phyloP scores from a whole-genome alignment of 2,797 vertebrate genomes.

The Mycteria americana region DNA sequence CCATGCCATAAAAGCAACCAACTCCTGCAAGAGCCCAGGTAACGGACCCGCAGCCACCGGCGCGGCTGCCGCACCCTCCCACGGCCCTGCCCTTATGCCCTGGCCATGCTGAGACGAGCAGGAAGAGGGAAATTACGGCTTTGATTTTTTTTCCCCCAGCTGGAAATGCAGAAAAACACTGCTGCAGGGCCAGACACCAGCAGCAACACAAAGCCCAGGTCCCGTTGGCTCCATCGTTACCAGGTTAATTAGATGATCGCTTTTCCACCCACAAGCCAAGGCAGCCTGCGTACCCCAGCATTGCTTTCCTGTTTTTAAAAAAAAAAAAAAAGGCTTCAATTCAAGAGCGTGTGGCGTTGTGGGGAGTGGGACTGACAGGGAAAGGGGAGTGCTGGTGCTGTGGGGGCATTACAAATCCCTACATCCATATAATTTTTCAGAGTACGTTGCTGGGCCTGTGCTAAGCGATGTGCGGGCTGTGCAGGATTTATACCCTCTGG shows the following conservation, averaged over 20 bases:
- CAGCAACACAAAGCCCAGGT: neutral
- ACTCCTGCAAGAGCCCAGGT: neutral
- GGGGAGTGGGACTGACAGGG: neutral
- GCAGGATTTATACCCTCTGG: neutral
- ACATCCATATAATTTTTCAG: fast-evolving
- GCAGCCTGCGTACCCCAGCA: too few relatives aligned
- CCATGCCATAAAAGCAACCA: neutral
- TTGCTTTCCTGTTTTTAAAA: neutral
- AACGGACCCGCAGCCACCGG: fast-evolving
- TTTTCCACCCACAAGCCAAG: neutral
- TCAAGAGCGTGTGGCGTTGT: fast-evolving
- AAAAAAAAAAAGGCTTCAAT: neutral
- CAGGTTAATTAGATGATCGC: neutral
- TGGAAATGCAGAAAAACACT: neutral
- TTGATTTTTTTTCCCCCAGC: too few relatives aligned
- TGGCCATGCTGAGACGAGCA: neutral
- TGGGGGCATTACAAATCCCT: neutral
- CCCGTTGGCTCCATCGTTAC: fast-evolving
- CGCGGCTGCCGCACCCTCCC: fast-evolving
- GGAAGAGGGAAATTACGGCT: neutral
- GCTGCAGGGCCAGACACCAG: neutral
- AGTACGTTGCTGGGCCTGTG: neutral
- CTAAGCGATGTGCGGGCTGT: neutral
- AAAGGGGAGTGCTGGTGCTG: neutral
- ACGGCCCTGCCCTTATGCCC: neutral